Percentiles rank a stretch among this genome's conserved stretches.
Conservation (phyloP, 1,140 invertebrate genomes). For the Spodoptera litura region DNA sequence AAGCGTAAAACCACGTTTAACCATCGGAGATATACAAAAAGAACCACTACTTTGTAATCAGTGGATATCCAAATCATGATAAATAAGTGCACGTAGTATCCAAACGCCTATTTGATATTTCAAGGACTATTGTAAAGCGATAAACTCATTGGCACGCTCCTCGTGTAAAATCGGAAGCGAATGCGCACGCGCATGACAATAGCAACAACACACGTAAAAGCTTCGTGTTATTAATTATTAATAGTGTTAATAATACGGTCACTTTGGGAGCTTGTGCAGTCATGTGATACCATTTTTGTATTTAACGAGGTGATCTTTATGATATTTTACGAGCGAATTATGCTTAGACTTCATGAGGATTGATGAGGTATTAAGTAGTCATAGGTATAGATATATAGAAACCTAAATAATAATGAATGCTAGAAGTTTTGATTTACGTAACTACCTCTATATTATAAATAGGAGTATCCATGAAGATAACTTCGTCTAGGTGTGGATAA, state of each 20-base stretch:
- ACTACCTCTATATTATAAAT: too few relatives aligned
- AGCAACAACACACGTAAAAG: conserved; percentile 53
- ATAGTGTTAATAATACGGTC: conserved; percentile 59
- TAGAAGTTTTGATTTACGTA: too few relatives aligned
- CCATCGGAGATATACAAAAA: not conserved
- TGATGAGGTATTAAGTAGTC: not conserved
- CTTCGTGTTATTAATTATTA: conserved; percentile 55
- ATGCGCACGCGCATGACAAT: conserved; percentile 57
- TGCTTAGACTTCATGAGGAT: conserved; percentile 36
- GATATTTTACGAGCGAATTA: conserved; percentile 47
- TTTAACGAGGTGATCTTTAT: not conserved
- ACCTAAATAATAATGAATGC: too few relatives aligned
- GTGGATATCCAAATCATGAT: not conserved
- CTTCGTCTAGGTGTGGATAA: too few relatives aligned
- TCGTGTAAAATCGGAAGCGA: conserved; percentile 50
- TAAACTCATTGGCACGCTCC: conserved; percentile 59
- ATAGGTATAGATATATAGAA: too few relatives aligned
- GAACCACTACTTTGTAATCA: conserved; percentile 6
- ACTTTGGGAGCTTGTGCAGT: conserved; percentile 21
- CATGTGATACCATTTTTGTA: conserved; percentile 39
- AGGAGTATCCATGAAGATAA: too few relatives aligned
- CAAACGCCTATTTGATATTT: conserved; percentile 49
- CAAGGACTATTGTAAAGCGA: conserved; percentile 54
- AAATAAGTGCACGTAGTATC: conserved; percentile 54
- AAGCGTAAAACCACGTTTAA: too few relatives aligned